These are phyloP conservation scores for Ethmia dodecea DNA, from an alignment of 2,888 invertebrate species.

Conservation along the genomic window DNA sequence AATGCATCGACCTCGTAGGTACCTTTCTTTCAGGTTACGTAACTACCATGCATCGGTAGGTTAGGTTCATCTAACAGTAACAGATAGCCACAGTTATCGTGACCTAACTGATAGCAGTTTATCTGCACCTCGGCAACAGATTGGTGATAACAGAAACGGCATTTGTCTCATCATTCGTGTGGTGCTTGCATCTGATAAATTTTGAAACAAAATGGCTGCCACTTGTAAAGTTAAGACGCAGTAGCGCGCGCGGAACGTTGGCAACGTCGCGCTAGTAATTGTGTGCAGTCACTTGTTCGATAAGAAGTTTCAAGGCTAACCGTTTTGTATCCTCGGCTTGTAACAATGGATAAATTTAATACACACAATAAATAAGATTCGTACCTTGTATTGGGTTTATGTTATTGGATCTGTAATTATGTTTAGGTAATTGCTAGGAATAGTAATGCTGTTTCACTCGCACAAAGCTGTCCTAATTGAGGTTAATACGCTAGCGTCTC, in stretches of 20 bases:
- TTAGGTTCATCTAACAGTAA: not conserved
- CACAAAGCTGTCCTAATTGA: slow-evolving; percentile 30
- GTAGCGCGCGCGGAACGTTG: slow-evolving; percentile 55
- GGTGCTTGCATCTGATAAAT: slow-evolving; percentile 47
- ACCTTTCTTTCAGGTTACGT: slow-evolving; percentile 36
- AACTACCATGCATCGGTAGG: slow-evolving; percentile 15
- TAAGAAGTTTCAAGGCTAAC: slow-evolving; percentile 74
- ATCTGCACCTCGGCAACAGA: not conserved
- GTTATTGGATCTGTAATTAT: slow-evolving; percentile 25
- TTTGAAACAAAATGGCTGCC: slow-evolving; percentile 68
- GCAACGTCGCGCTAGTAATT: slow-evolving; percentile 66
- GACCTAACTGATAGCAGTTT: not conserved
- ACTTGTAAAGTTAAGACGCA: slow-evolving; percentile 65
- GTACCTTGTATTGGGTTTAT: slow-evolving; percentile 34
- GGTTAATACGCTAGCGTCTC: slow-evolving; percentile 30
- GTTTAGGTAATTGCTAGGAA: slow-evolving; percentile 23
- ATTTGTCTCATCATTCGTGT: too few relatives aligned
- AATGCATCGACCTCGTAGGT: slow-evolving; percentile 32
- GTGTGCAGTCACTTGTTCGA: slow-evolving; percentile 61
- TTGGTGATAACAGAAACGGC: too few relatives aligned
- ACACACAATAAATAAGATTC: slow-evolving; percentile 37
- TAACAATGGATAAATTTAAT: slow-evolving; percentile 59
- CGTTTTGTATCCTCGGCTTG: slow-evolving; percentile 50
- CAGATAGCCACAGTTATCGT: not conserved
- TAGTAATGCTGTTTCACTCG: slow-evolving; percentile 18